Conservation (phyloP, 2,888 invertebrate genomes). For the Meteorus cinctellus region DNA sequence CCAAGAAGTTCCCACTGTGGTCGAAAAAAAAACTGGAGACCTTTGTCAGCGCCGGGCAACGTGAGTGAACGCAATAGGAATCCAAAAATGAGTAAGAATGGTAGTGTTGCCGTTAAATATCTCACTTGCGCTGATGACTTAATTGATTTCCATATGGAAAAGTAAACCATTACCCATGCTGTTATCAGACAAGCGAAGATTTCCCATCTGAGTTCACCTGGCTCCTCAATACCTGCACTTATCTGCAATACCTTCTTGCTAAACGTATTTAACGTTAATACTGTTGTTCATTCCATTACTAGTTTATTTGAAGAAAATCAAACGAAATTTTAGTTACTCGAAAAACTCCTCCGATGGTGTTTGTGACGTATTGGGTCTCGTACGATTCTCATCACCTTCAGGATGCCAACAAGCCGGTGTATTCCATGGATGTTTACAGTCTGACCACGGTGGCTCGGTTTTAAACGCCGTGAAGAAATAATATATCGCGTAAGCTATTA, state of each 20-base stretch:
- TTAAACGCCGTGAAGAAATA: conserved; percentile 94
- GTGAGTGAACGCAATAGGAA: conserved; percentile 92
- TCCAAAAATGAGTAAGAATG: conserved; percentile 90
- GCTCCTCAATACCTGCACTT: conserved; percentile 87
- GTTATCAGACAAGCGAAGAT: conserved; percentile 90
- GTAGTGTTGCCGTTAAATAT: conserved; percentile 94
- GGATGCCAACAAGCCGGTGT: conserved; percentile 89
- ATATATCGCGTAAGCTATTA: conserved; percentile 95
- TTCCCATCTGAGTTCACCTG: conserved; percentile 90
- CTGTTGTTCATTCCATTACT: not conserved
- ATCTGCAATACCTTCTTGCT: conserved; percentile 91
- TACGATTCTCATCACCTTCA: conserved; percentile 75
- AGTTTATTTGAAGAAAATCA: conserved; percentile 14
- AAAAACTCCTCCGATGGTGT: conserved; percentile 95
- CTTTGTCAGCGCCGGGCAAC: conserved; percentile 89
- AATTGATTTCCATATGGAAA: conserved; percentile 97
- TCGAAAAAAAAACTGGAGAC: conserved; percentile 89
- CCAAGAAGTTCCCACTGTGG: conserved; percentile 89
- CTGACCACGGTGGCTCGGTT: conserved; percentile 91
- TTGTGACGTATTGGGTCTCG: conserved; percentile 82
- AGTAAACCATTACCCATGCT: conserved; percentile 96
- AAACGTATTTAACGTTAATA: conserved; percentile 59
- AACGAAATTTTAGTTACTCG: conserved; percentile 79
- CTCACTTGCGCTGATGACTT: conserved; percentile 93
- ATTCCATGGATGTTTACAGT: conserved; percentile 89